Percentiles rank a stretch among this genome's conserved stretches.
These are phyloP conservation scores for Anastatus disparis DNA, from an alignment of 1,140 invertebrate genomes.

Conservation along the genomic window DNA sequence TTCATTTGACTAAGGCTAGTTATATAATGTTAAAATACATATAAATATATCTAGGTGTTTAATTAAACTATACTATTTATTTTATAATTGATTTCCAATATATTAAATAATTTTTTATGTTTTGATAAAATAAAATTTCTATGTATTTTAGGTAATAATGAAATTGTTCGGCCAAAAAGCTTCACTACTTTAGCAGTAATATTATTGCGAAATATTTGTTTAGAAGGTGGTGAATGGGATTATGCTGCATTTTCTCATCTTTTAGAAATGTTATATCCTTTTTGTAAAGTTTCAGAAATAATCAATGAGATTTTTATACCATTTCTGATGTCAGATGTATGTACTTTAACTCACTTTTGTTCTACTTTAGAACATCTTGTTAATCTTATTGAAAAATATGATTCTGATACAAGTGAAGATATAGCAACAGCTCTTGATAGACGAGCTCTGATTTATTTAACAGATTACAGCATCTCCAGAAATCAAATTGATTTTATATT, in stretches of 20 bases:
- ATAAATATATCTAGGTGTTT: too few species aligned
- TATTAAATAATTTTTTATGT: neutral
- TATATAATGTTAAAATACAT: too few species aligned
- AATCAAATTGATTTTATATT: constrained; percentile 35
- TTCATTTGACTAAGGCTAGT: too few species aligned
- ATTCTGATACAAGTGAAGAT: constrained; percentile 23
- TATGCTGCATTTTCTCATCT: constrained; percentile 46
- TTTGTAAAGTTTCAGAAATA: constrained; percentile 46
- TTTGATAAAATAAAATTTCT: neutral
- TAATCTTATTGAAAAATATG: constrained; percentile 27
- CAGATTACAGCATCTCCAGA: constrained; percentile 24
- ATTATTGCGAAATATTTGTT: constrained; percentile 44
- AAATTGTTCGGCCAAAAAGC: neutral
- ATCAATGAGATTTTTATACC: constrained; percentile 54
- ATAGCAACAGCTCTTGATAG: neutral
- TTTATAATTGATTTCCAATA: too few species aligned
- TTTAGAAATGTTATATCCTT: constrained; percentile 36
- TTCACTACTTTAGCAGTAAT: constrained; percentile 14
- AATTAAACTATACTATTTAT: too few species aligned
- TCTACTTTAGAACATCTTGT: constrained; percentile 40
- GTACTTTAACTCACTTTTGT: constrained; percentile 33
- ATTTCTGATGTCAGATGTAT: constrained; percentile 41
- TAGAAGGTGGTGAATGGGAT: constrained; percentile 42
- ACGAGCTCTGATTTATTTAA: neutral
- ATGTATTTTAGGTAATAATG: constrained; percentile 4